phyloP scores from a whole-genome alignment of 2,797 vertebrate species.

The Xyrichtys novacula region DNA sequence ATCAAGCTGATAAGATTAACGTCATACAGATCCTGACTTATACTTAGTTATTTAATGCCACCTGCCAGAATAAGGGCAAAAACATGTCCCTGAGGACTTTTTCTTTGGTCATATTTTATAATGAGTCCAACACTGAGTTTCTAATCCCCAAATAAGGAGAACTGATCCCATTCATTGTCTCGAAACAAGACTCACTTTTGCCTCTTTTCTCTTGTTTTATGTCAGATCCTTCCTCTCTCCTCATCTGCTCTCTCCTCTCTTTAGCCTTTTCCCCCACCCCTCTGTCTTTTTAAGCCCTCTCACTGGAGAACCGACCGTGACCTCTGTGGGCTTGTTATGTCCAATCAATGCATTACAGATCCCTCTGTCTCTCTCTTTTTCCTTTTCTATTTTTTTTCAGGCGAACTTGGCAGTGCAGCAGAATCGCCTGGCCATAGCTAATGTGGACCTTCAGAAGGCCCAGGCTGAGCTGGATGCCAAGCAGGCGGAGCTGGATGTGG shows the following conservation, averaged over 20 bases:
- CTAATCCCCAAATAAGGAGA: not conserved
- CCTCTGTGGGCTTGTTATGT: slow-evolving; percentile 5
- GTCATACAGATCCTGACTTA: not conserved
- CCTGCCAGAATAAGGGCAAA: not conserved
- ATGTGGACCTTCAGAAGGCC: slow-evolving; percentile 91
- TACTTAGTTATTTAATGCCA: not conserved
- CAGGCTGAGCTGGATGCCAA: slow-evolving; percentile 93
- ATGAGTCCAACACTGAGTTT: not conserved
- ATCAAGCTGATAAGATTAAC: not conserved
- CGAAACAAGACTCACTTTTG: not conserved
- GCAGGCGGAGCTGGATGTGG: slow-evolving; percentile 92
- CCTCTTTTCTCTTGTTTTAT: not conserved
- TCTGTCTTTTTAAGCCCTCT: slow-evolving; percentile 3
- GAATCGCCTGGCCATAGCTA: slow-evolving; percentile 88
- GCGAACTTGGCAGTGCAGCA: slow-evolving; percentile 94
- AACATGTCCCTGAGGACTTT: not conserved
- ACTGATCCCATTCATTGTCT: not conserved
- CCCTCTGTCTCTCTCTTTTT: not conserved
- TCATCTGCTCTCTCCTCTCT: slow-evolving; percentile 3
- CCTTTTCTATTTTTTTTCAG: no score
- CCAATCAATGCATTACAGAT: slow-evolving; percentile 7
- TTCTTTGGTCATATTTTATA: not conserved
- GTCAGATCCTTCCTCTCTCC: not conserved
- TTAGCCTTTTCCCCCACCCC: not conserved
- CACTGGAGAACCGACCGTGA: not conserved